Percentiles rank a stretch among this genome's conserved stretches.
Conservation (phyloP, 2,888 invertebrate genomes). For the Seira musarum region DNA sequence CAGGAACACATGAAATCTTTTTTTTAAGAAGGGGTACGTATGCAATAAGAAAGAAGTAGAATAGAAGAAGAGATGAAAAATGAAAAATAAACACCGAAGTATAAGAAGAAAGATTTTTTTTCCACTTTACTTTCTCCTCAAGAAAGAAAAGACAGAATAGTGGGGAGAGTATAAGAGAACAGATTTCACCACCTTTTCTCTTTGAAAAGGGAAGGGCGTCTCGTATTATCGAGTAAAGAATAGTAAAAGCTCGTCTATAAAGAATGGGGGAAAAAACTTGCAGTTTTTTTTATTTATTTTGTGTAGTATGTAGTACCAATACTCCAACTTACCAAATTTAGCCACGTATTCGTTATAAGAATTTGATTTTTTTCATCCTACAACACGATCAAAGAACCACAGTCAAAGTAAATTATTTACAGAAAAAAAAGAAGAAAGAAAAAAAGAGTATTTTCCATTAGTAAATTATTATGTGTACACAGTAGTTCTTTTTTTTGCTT, state of each 20-base stretch:
- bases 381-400: conserved; percentile 68
- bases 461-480: not conserved
- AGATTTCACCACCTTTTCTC: conserved; percentile 67
- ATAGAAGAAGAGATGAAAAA: not conserved
- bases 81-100: conserved; percentile 4
- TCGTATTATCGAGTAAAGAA: not conserved
- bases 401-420: conserved; percentile 18
- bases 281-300: not conserved
- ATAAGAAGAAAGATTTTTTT: conserved; percentile 21
- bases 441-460: conserved; percentile 20
- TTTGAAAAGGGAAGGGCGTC: conserved; percentile 17
- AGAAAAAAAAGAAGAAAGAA: conserved; percentile 1
- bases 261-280: conserved; percentile 14
- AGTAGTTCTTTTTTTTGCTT: too few species aligned
- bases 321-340: conserved; percentile 76
- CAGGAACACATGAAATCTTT: not conserved
- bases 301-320: conserved; percentile 47
- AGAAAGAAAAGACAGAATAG: not conserved
- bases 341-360: conserved; percentile 78
- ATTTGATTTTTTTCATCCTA: conserved; percentile 79
- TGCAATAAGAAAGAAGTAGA: not conserved
- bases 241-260: conserved; percentile 12
- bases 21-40: too few species aligned
- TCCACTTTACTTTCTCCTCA: not conserved
- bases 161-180: conserved; percentile 13